Percentiles rank a stretch among this genome's conserved stretches.
These are phyloP conservation scores for Rhinolophus ferrumequinum DNA, from an alignment of 2,113 vertebrate genomes.

Conservation along the genomic window DNA sequence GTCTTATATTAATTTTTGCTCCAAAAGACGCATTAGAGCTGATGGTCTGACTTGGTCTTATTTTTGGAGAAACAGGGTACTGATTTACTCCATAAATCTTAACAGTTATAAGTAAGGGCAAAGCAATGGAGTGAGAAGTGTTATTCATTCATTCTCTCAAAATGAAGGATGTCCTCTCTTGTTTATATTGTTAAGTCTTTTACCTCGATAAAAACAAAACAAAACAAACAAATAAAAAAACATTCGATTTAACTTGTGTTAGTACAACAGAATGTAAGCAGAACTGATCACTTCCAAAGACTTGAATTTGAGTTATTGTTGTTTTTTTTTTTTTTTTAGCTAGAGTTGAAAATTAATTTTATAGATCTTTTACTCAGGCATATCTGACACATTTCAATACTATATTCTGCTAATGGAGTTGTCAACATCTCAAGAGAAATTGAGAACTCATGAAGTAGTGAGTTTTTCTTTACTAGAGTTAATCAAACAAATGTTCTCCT, in stretches of 20 bases:
- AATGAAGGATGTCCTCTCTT: neutral
- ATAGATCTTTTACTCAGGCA: neutral
- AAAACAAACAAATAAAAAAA: too few relatives aligned
- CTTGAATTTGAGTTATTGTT: neutral
- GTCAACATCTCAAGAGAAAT: slow-evolving; percentile 12
- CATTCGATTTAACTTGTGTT: neutral
- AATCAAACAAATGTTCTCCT: neutral
- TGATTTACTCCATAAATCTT: neutral
- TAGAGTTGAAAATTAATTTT: neutral
- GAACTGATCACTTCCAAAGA: neutral
- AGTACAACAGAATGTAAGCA: neutral
- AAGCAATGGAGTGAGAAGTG: neutral
- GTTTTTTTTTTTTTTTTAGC: neutral
- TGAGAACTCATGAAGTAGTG: neutral
- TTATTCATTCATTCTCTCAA: neutral
- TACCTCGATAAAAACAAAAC: neutral
- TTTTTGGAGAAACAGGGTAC: too few relatives aligned
- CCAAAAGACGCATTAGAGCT: too few relatives aligned
- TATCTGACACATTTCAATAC: neutral
- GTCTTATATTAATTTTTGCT: too few relatives aligned
- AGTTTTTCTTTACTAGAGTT: neutral
- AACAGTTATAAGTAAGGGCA: neutral
- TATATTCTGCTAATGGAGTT: neutral
- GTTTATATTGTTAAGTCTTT: neutral
- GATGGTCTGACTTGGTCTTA: too few relatives aligned